Evolutionary conservation across 2,888 invertebrate species (phyloP).

Genomic region (Agrilus biguttatus): DNA sequence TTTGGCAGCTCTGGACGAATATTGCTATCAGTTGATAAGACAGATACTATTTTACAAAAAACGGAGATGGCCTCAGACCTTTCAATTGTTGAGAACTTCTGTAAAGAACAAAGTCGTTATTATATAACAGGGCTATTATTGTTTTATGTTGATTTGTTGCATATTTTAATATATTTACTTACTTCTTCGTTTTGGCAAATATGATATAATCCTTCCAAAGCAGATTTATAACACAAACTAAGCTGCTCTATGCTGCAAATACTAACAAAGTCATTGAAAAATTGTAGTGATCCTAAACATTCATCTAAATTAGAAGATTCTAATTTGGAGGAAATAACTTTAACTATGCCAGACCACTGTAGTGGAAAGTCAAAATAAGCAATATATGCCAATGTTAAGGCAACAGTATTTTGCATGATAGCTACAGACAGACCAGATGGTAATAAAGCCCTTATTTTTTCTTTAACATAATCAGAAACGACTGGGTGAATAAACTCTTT

Average conservation of each 20-base stretch:
- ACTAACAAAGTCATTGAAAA: slow-evolving; percentile 9
- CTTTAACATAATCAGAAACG: slow-evolving; percentile 8
- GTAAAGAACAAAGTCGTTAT: no score
- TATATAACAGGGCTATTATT: no score
- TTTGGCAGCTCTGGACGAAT: neutral
- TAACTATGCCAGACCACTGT: slow-evolving; percentile 8
- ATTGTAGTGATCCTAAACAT: slow-evolving; percentile 8
- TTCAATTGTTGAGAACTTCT: no score
- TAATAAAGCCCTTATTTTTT: slow-evolving; percentile 8
- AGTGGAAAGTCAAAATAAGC: slow-evolving; percentile 9
- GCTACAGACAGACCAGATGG: slow-evolving; percentile 9
- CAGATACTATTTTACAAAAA: no score
- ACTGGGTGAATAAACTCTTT: slow-evolving; percentile 8
- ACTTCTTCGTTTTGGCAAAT: slow-evolving; percentile 6
- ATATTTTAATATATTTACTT: neutral
- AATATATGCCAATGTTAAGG: slow-evolving; percentile 9
- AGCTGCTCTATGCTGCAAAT: neutral
- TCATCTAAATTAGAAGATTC: slow-evolving; percentile 5
- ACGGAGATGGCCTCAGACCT: no score
- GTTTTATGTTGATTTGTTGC: no score
- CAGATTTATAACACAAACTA: slow-evolving; percentile 5
- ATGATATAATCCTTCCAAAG: slow-evolving; percentile 5
- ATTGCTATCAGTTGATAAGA: no score
- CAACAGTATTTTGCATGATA: slow-evolving; percentile 7
- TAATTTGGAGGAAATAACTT: slow-evolving; percentile 6